Evolutionary conservation across 2,797 vertebrate species (phyloP), one percentile per base, ranked within the genome.

Genomic region (Aulostomus chinensis): DNA sequence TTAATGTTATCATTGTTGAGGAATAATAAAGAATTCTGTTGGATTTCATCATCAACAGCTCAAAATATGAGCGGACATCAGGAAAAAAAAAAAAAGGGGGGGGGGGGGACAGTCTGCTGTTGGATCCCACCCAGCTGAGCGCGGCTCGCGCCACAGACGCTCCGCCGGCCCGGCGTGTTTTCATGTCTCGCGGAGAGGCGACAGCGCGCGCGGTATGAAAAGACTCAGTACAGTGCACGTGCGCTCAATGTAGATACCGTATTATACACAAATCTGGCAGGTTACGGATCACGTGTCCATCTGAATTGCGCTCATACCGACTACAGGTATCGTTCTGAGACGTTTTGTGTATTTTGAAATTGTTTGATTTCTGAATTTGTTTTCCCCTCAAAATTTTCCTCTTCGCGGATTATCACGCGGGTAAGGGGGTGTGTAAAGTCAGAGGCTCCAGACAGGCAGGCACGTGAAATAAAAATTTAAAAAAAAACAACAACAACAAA

Each of bases 121-220:
- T 37, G 65, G 52, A 73, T 78, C 12, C 7, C n/a, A 31, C 29
- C 18, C 40, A 7, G 25, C 25, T 4, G 25, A 8, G 9, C 25
- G 22, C 7, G 25, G 25, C 25, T 53, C 72, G 66, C 69, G 41
- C 56, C 41, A 50, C 53, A 56, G 53, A 58, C 79, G 56, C 68
- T 76, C 72, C 58, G 5, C 16, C 28, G 52, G 20, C 31, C 54
- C 35, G 65, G 48, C 61, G 57, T 43, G 66, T 75, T 78, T 58
- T 81, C 12, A 65, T 76, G 18, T 66, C 81, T 78, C 68, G 78
- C 78, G 68, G 65, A 74, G 65, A 61, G 24, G 62, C 58, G 10
- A 5, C 40, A 54, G 73, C 60, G 78, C 81, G 78, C 76, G 78
- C 66, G 71, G 40, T 78, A 72, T 59, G 74, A 78, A 75, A 73